These are phyloP conservation scores for Eciton burchellii DNA, from an alignment of 1,140 invertebrate genomes.

Conservation along the genomic window DNA sequence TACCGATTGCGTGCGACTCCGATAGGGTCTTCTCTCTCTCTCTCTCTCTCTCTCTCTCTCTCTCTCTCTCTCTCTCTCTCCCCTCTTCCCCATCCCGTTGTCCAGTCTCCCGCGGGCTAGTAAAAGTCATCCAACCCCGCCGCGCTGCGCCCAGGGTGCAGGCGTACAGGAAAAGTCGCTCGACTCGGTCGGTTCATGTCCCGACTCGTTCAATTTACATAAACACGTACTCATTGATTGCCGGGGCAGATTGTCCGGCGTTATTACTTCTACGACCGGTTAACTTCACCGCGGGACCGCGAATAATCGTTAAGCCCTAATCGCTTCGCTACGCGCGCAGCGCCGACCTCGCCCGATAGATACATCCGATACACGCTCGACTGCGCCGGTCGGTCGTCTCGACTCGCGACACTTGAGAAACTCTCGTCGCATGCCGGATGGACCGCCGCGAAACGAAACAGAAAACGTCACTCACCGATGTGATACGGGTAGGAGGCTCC, in stretches of 20 bases:
- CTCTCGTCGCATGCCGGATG: too few species aligned
- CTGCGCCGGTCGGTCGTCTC: conserved; percentile 31
- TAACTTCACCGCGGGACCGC: conserved; percentile 72
- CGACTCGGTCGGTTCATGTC: conserved; percentile 77
- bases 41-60: conserved; percentile 1
- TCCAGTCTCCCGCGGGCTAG: background rate
- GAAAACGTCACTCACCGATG: conserved; percentile 78
- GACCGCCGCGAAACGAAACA: background rate
- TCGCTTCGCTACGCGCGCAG: conserved; percentile 67
- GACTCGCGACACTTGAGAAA: conserved; percentile 51
- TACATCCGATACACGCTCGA: conserved; percentile 40
- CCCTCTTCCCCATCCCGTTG: background rate
- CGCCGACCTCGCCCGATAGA: conserved; percentile 48
- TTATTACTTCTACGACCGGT: conserved; percentile 82
- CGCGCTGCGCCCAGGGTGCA: conserved; percentile 62
- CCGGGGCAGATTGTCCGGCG: conserved; percentile 79
- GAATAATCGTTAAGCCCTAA: conserved; percentile 73
- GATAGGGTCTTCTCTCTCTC: background rate
- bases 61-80: background rate
- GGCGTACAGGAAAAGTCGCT: conserved; percentile 74
- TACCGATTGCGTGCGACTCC: conserved; percentile 17
- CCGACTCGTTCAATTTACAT: conserved; percentile 83
- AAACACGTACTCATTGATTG: conserved; percentile 85
- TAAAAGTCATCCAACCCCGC: conserved; percentile 61
- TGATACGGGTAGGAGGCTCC: conserved; percentile 72